Base-by-base conservation (phyloP, 2,797 vertebrate genomes). In the Tarsius wallacei region DNA sequence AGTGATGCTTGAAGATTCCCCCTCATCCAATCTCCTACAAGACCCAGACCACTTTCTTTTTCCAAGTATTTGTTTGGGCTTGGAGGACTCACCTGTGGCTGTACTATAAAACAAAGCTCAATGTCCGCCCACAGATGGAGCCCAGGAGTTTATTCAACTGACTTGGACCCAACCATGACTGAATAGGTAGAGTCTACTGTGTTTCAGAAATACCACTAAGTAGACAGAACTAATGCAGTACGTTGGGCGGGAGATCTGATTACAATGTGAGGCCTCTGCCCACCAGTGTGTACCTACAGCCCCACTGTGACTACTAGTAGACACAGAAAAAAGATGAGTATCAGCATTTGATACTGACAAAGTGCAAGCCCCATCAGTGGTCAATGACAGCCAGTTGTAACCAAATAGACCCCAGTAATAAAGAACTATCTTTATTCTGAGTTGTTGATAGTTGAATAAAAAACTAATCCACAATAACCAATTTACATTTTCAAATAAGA, bases 401-500 rank as follows among this genome's bases (percentile, higher is more conserved):
- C 76, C 51, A 64, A 42, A 22, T 16, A 84, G 16, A 71, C 17
- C 26, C 63, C n/a, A 22, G 22, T 49, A 66, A 74, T 36, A 57
- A 93, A 80, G 76, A 91, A 33, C 33, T 11, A 17, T 49, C 57
- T 90, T 78, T 80, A 64, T 47, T 61, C 47, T 88, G 73, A 90
- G 51, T 64, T 49, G 28, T 49, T 42, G 70, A 82, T 12, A 78
- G 77, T 0, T 49, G 42, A 92, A 47, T 51, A 26, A 19, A 92
- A 64, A 86, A 78, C 24, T 59, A 94, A 93, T 53, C 70, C 78
- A 77, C 28, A 77, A 28, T 13, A 81, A 71, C 59, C 73, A 84
- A 42, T 53, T 42, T 22, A 49, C 36, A 61, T 85, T 77, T 96
- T 89, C 42, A 88, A 70, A 66, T 11, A 95, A 85, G 71, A 64